Base-by-base conservation (phyloP, 2,113 vertebrate genomes). In the Aythya baeri region DNA sequence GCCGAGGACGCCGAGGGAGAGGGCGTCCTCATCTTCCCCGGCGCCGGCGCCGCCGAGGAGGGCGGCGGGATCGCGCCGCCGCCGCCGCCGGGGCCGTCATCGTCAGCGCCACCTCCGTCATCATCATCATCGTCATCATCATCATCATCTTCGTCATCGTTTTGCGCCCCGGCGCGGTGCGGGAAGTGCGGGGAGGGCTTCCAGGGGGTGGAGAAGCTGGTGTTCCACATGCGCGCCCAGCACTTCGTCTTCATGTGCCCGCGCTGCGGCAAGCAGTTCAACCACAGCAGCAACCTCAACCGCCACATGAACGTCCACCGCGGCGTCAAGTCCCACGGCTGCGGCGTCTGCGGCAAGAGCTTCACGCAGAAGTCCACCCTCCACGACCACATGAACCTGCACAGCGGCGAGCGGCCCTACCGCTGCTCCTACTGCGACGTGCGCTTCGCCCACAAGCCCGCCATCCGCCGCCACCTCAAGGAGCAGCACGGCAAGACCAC, bases 401-500 rank as follows among this genome's bases (percentile, higher is more conserved):
- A 99, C 97, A 99, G 99, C 2, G 99, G 99, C 2, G 98, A 98
- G 63, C 94, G 99, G 36, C 99, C 99, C 0, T 99, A 99, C 73
- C 98, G 98, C 63, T 99, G 99, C 88, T 98, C 98, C 21, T 99
- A 99, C 97, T 99, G 99, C 83, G 98, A 99, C 23, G 99, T 99
- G 25, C 98, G 99, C 93, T 99, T 99, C 25, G 99, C 99, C 31
- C 99, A 99, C 98, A 99, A 99, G 89, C 99, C 99, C 0, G 99
- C 99, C 49, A 97, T 99, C 36, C 93, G 99, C 17, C 98, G 99
- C 26, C 99, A 99, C 94, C 98, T 99, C 73, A 99, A 99, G 95
- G 99, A 99, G 92, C 99, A 99, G 71, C 99, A 99, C 17, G 99
- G 99, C 20, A 99, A 99, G 91, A 99, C 99, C 67, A 99, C 99